phyloP scores from a whole-genome alignment of 2,113 vertebrate species.

The Colius striatus region DNA sequence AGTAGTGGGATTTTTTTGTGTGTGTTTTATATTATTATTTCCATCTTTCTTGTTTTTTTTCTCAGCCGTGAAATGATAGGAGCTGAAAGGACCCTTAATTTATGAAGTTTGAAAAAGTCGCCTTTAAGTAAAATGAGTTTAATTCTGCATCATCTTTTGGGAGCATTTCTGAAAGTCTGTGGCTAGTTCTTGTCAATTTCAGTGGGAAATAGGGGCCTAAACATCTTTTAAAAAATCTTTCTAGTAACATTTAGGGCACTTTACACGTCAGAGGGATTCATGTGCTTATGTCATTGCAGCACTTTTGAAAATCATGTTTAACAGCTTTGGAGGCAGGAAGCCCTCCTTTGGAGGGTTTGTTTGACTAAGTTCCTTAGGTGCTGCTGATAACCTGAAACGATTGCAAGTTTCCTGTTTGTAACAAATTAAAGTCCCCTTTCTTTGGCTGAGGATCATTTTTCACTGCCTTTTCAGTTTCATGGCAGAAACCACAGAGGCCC shows the following conservation, averaged over 20 bases:
- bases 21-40: neutral
- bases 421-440: neutral
- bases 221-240: conserved; percentile 23
- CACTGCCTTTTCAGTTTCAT: neutral
- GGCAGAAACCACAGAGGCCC: neutral
- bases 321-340: neutral
- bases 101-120: neutral
- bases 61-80: neutral
- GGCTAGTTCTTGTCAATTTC: conserved; percentile 13
- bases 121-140: neutral
- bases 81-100: neutral
- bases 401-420: neutral
- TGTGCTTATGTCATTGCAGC: neutral
- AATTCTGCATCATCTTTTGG: neutral
- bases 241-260: neutral
- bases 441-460: neutral
- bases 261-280: conserved; percentile 3
- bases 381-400: conserved; percentile 5
- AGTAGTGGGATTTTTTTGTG: fast-evolving
- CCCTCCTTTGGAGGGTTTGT: too few relatives aligned
- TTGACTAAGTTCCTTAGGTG: neutral
- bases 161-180: neutral
- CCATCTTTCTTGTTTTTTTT: neutral
- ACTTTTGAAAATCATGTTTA: neutral
- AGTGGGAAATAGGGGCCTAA: conserved; percentile 24